Conservation (phyloP, 2,888 invertebrate genomes). For the Furcula furcula region DNA sequence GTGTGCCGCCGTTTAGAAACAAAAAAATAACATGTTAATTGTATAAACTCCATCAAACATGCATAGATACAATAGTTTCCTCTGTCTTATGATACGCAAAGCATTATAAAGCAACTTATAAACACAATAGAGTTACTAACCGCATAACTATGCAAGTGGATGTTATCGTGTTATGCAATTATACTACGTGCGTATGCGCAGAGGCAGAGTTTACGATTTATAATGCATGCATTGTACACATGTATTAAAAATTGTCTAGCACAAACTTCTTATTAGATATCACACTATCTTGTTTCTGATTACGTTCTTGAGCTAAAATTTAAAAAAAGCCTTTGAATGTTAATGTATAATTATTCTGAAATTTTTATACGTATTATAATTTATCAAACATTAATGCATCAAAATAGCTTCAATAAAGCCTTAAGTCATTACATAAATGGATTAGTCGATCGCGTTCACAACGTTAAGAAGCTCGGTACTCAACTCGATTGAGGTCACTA, state of each 20-base stretch:
- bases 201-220: too few relatives aligned
- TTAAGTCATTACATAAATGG: slow-evolving; percentile 14
- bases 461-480: slow-evolving; percentile 11
- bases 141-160: slow-evolving; percentile 6
- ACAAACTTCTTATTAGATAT: too few relatives aligned
- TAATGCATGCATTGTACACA: too few relatives aligned
- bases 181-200: slow-evolving; percentile 3
- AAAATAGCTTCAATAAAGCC: slow-evolving; percentile 17
- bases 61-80: slow-evolving; percentile 5
- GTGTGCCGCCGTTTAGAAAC: slow-evolving; percentile 16
- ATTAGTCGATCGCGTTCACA: slow-evolving; percentile 9
- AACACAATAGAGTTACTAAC: slow-evolving; percentile 14
- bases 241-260: too few relatives aligned
- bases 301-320: too few relatives aligned
- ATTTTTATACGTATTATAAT: too few relatives aligned
- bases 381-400: slow-evolving; percentile 2
- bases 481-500: slow-evolving; percentile 21
- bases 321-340: too few relatives aligned
- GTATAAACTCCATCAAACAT: slow-evolving; percentile 1
- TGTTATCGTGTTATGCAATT: slow-evolving; percentile 19
- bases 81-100: slow-evolving; percentile 5
- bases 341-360: too few relatives aligned
- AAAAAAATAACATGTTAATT: background rate
- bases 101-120: slow-evolving; percentile 8
- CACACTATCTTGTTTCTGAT: too few relatives aligned